Conservation (phyloP, 2,113 vertebrate species). For the Calyptommatus sinebrachiatus region DNA sequence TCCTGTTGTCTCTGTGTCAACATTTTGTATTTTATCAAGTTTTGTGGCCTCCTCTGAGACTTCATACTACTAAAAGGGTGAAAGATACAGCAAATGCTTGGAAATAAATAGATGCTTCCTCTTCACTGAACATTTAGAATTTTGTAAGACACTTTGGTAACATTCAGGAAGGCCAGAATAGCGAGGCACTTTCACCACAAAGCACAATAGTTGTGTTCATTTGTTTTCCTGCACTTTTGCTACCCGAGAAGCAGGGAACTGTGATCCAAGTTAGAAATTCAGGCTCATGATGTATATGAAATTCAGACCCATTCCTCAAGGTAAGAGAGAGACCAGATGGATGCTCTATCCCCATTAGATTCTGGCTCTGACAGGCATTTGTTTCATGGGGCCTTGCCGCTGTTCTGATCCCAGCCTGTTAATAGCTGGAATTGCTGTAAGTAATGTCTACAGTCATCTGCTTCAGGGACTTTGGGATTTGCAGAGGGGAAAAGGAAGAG, state of each 20-base stretch:
- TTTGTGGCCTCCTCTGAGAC: too few relatives aligned
- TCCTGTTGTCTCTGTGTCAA: too few relatives aligned
- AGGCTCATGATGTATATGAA: slow-evolving; percentile 6
- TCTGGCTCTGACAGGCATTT: slow-evolving; percentile 56
- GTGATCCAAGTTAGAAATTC: slow-evolving; percentile 17
- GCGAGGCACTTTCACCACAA: not conserved
- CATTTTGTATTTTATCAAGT: too few relatives aligned
- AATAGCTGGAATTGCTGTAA: slow-evolving; percentile 69
- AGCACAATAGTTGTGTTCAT: not conserved
- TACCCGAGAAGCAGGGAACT: not conserved
- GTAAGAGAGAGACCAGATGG: slow-evolving; percentile 49
- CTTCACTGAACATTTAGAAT: too few relatives aligned
- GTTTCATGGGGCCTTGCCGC: slow-evolving; percentile 62
- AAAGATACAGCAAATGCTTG: too few relatives aligned
- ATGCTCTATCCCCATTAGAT: slow-evolving; percentile 47
- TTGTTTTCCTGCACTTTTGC: not conserved
- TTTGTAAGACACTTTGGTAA: too few relatives aligned
- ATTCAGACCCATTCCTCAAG: slow-evolving; percentile 21
- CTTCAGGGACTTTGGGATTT: slow-evolving; percentile 72
- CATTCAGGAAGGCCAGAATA: not conserved
- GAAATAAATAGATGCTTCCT: too few relatives aligned
- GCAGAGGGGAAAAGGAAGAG: slow-evolving; percentile 54
- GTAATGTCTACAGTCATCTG: slow-evolving; percentile 75
- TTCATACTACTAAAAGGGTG: too few relatives aligned
- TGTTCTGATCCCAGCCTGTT: slow-evolving; percentile 66